These are phyloP conservation scores for Cryptotis parvus DNA, from an alignment of 2,113 vertebrate species.

Conservation along the genomic window DNA sequence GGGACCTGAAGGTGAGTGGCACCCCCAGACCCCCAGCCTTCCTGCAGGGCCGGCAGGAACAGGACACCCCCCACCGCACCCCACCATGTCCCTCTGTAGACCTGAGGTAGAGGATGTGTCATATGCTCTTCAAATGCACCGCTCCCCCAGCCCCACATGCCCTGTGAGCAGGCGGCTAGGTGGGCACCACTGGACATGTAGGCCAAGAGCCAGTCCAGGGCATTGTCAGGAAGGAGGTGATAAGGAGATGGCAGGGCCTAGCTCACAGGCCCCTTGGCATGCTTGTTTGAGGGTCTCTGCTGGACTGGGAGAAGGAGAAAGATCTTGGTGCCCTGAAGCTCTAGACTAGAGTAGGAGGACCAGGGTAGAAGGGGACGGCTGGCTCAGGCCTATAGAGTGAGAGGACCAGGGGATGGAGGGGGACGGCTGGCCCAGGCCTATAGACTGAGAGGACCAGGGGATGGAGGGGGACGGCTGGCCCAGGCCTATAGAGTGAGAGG, in stretches of 20 bases:
- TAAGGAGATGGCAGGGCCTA: background rate
- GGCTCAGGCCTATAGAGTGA: too few relatives aligned
- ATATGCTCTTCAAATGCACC: background rate
- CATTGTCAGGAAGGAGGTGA: background rate
- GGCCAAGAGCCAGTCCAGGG: background rate
- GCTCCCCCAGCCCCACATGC: background rate
- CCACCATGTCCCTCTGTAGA: background rate
- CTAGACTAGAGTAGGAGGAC: too few relatives aligned
- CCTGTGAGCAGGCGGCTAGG: background rate
- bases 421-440: too few relatives aligned
- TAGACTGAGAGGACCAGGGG: too few relatives aligned
- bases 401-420: too few relatives aligned
- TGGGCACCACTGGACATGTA: background rate
- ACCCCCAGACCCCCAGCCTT: fast-evolving
- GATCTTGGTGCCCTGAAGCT: background rate
- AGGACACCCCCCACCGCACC: background rate
- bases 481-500: too few relatives aligned
- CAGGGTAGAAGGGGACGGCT: too few relatives aligned
- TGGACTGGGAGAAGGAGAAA: background rate
- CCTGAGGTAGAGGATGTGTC: background rate
- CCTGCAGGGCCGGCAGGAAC: fast-evolving
- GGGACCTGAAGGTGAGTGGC: constrained; percentile 91
- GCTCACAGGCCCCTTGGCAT: fast-evolving
- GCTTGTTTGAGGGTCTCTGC: background rate
- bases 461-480: too few relatives aligned